phyloP scores from a whole-genome alignment of 1,140 invertebrate species.

The Philopotamus ludificatus region DNA sequence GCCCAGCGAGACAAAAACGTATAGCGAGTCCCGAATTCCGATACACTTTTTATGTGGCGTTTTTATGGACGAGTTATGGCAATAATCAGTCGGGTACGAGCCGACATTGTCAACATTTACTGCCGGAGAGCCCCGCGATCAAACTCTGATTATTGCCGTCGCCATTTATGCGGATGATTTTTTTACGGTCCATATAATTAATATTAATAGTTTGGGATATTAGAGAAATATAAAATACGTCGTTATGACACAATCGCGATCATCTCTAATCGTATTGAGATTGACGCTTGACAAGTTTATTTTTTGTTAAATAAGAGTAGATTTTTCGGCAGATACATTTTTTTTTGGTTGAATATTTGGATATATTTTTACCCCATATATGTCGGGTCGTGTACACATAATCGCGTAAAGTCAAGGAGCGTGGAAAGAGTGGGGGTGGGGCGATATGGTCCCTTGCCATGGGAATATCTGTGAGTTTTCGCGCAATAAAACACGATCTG shows the following conservation, averaged over 20 bases:
- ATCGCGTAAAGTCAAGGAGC: too few species aligned
- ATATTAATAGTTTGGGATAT: too few species aligned
- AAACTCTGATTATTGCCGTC: too few species aligned
- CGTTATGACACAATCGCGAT: too few species aligned
- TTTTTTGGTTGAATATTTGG: not conserved
- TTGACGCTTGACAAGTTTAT: not conserved
- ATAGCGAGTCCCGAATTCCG: not conserved
- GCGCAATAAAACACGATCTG: conserved; percentile 41
- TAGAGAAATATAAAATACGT: too few species aligned
- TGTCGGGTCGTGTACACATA: not conserved
- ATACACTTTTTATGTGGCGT: conserved; percentile 30
- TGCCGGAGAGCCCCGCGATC: too few species aligned
- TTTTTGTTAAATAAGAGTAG: too few species aligned
- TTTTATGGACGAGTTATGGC: conserved; percentile 37
- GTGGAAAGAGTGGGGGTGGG: too few species aligned
- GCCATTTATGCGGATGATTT: too few species aligned
- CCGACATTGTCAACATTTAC: not conserved
- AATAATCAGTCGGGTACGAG: conserved; percentile 33
- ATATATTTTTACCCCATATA: too few species aligned
- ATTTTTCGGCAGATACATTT: not conserved
- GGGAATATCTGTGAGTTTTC: conserved; percentile 42
- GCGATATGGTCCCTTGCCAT: conserved; percentile 18
- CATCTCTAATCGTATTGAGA: too few species aligned
- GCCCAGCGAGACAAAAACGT: too few species aligned
- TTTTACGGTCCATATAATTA: not conserved